phyloP scores from a whole-genome alignment of 2,888 invertebrate genomes.

The Sympetrum striolatum region DNA sequence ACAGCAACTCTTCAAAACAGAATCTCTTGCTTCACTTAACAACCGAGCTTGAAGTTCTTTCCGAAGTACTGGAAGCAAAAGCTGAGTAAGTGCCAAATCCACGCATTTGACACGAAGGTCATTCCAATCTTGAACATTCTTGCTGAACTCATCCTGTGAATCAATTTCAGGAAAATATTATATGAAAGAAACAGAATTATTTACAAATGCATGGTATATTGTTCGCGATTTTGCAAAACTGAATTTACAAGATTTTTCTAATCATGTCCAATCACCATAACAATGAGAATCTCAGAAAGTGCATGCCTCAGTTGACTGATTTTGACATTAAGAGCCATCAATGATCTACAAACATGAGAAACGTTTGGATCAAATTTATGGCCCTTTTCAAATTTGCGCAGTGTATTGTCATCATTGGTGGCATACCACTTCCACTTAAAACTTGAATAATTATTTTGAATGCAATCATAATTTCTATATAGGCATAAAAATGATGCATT shows the following conservation, averaged over 20 bases:
- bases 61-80: slow-evolving; percentile 88
- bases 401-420: slow-evolving; percentile 28
- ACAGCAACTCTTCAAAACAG: slow-evolving; percentile 82
- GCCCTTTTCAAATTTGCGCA: slow-evolving; percentile 32
- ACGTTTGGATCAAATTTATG: not conserved
- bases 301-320: not conserved
- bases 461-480: not conserved
- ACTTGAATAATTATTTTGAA: not conserved
- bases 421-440: not conserved
- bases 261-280: no score
- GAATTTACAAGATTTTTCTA: no score
- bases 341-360: not conserved
- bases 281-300: not conserved
- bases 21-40: slow-evolving; percentile 86
- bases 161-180: not conserved
- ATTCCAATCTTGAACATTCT: slow-evolving; percentile 96
- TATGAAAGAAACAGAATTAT: no score
- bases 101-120: slow-evolving; percentile 85
- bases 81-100: slow-evolving; percentile 83
- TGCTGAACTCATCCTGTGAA: slow-evolving; percentile 88
- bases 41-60: slow-evolving; percentile 83
- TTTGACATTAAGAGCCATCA: not conserved
- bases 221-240: no score
- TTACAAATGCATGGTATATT: no score
- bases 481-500: not conserved